Evolutionary conservation across 1,140 invertebrate genomes (phyloP), one percentile per base, ranked within the genome.

Genomic region (Scylla paramamosain): DNA sequence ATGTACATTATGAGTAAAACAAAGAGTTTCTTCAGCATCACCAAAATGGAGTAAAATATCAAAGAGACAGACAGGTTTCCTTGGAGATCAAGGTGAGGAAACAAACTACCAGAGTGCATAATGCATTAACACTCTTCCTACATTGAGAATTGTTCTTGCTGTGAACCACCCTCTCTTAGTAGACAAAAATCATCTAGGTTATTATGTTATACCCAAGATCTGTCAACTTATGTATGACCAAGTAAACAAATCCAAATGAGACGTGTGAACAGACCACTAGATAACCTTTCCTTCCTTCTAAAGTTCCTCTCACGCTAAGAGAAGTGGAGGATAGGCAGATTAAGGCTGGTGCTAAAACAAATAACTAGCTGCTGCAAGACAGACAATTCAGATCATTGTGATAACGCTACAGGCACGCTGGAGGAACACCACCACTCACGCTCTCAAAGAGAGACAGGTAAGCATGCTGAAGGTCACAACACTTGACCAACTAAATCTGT

Each of bases 331-430:
- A 91, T 4, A 77, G 29, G 59, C 59, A 77, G 14, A 77, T 77
- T 39, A 20, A 28, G n/a, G 52, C 28, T 32, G 67, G 25, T 31
- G 32, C 67, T 20, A 77, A 91, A 88, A 93, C 46, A 87, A 88
- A 87, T 10, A 86, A 93, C 7, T 31, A 59, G n/a, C n/a, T 93
- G 82, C 82, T 86, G 31, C 28, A 67, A 32, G 52, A 93, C 25
- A 86, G 87, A 87, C 4, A 52, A 48, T 29, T 93, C 92, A 93
- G 92, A 93, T 93, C 92, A 45, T 46, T 88, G 46, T 59, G 39
- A 87, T 93, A 46, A 83, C 29, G 86, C 48, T 93, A 88, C 84
- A 93, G 92, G 92, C 92, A 93, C 92, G 59, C 87, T 46, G 83
- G 29, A 87, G 82, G 87, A 93, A 93, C 91, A 93, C 82, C 83